Conservation (phyloP, 2,113 vertebrate species). For the Gambusia holbrooki region DNA sequence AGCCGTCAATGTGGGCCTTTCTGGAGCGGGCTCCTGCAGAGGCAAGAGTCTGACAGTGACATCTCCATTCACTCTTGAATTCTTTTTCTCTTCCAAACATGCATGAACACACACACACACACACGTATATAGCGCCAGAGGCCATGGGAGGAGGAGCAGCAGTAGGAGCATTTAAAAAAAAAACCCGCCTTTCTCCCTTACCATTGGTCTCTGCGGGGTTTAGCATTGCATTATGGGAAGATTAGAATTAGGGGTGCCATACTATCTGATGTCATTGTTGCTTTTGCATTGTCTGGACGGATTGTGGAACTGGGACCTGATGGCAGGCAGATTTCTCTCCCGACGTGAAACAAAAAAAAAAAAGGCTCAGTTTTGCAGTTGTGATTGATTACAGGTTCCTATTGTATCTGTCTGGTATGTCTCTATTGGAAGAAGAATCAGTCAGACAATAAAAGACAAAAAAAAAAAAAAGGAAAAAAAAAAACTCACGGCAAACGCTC, state of each 20-base stretch:
- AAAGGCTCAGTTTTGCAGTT: constrained; percentile 52
- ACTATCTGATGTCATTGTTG: constrained; percentile 81
- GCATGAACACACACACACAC: constrained; percentile 56
- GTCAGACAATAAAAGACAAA: constrained; percentile 40
- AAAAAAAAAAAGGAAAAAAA: constrained; percentile 21
- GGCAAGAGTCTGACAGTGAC: constrained; percentile 79
- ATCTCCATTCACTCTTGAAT: constrained; percentile 78
- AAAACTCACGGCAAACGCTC: constrained; percentile 72
- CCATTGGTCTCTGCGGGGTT: constrained; percentile 73
- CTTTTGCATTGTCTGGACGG: constrained; percentile 71
- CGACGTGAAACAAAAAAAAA: constrained; percentile 47
- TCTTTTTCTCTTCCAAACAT: constrained; percentile 66
- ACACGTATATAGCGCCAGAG: constrained; percentile 56
- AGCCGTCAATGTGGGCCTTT: constrained; percentile 73
- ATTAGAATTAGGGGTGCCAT: constrained; percentile 74
- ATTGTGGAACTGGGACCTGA: constrained; percentile 67
- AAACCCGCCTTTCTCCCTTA: constrained; percentile 60
- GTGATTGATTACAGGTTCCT: constrained; percentile 80
- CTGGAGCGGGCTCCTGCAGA: constrained; percentile 68
- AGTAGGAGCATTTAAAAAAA: constrained; percentile 52
- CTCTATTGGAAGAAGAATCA: constrained; percentile 78
- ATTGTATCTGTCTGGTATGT: constrained; percentile 76
- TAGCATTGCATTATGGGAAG: constrained; percentile 79
- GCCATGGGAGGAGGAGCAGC: constrained; percentile 71
- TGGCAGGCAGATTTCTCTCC: constrained; percentile 65